Evolutionary conservation across 2,113 vertebrate species (phyloP), one percentile per base, ranked within the genome.

Genomic region (Myodes glareolus): DNA sequence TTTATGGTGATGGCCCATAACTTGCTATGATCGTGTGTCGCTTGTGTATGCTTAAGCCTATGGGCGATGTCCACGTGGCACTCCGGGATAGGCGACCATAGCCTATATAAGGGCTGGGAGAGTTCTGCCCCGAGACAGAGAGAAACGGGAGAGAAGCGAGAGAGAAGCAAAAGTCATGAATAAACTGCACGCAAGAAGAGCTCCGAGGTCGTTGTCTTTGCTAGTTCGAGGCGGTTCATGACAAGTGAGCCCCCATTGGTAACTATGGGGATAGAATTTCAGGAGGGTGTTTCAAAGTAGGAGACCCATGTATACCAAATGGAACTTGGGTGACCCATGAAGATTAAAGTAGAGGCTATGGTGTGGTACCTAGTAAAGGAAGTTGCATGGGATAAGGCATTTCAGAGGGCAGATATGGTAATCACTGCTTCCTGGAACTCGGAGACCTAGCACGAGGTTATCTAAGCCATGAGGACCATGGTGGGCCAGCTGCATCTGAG

Each of bases 321-420:
- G 21, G 99, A 99, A 36, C 98, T 98, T 0, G 98, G 98, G 47
- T 98, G 99, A 97, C 99, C 99, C 99, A 99, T 99, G 7, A 99
- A 99, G 0, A 99, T 99, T 55, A 99, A 99, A 6, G 99, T 0
- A 98, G 98, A 0, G 99, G 99, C 11, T 99, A 99, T 97, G 99
- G 29, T 0, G 99, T 99, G 98, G 99, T 99, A n/a, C 99, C 99
- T 99, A 99, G 99, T 7, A 99, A 99, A 0, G 99, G 98, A 0
- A 98, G 99, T 2, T 98, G 98, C 33, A 58, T n/a, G 0, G 99
- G 99, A 63, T 99, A 99, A 0, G 99, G 99, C 99, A 99, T 99
- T 88, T 99, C 99, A 0, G 99, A 99, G 0, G 99, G 99, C 0
- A 98, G 99, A 0, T 99, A 99, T 0, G 98, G 98, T 0, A 97